Evolutionary conservation across 1,140 invertebrate genomes (phyloP), one percentile per base, ranked within the genome.

Genomic region (Lasioglossum albipes): DNA sequence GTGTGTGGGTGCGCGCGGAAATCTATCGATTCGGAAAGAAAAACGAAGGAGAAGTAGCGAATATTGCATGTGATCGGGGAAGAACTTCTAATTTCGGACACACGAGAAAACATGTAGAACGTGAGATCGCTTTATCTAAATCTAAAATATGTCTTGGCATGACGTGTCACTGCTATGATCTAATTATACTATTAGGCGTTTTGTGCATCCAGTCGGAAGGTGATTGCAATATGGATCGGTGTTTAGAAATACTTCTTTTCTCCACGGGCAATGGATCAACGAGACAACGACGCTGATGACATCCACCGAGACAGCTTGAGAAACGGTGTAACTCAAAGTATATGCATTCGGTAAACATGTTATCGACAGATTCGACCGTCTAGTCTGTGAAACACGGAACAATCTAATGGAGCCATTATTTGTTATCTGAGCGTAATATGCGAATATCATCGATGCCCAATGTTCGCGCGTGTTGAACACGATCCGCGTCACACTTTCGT

Each of bases 341-440:
- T 49, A 12, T 49, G 45, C 13, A 49, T 49, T 49, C 64, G 12
- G 18, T 41, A 16, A 36, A 12, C 4, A 65, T 20, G 12, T 49
- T 27, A 13, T 5, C 2, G 12, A 31, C 42, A 65, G 72, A 52
- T 57, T 70, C 42, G 52, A 84, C 84, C 75, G 62, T 5, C 36
- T 36, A 27, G 36, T 64, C 31, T 45, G 71, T 86, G 42, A 71
- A 78, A 83, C 49, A 75, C 42, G 41, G 61, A 84, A 59, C n/a
- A 66, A 67, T 57, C 27, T 42, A 75, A 61, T 62, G 66, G 68
- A 69, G 79, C 82, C 85, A 84, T 80, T 87, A 85, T 80, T 78
- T 87, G 84, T 87, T 84, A 87, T 84, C 84, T 87, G 84, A 87
- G 82, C 71, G 54, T 84, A 76, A 86, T 68, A 71, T 59, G 42